phyloP scores from a whole-genome alignment of 2,797 vertebrate genomes.

The Danio kyathit region DNA sequence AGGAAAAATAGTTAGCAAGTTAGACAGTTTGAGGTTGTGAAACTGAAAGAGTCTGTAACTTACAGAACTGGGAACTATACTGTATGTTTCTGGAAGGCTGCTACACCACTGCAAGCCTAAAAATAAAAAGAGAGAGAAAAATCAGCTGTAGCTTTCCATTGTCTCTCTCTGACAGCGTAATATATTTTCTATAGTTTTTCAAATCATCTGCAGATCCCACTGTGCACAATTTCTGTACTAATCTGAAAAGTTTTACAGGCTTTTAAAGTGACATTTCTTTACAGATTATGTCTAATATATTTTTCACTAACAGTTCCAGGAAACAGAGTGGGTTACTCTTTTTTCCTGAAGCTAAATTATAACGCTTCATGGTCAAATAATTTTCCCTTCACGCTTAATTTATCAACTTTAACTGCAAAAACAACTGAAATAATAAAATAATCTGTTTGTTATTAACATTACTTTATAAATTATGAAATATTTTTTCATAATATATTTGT shows the following conservation, averaged over 20 bases:
- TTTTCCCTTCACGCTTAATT: background rate
- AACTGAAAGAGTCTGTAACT: slow-evolving; percentile 14
- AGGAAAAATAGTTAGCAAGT: slow-evolving; percentile 17
- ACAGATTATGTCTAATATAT: background rate
- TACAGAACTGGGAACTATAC: background rate
- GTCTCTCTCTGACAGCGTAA: slow-evolving; percentile 34
- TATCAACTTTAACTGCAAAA: background rate
- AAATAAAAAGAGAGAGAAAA: background rate
- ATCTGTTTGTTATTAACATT: background rate
- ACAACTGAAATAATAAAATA: background rate
- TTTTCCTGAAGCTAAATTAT: background rate
- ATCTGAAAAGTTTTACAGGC: background rate
- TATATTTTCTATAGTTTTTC: slow-evolving; percentile 23
- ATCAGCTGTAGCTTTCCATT: slow-evolving; percentile 19
- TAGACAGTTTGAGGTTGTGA: slow-evolving; percentile 37
- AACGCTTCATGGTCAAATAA: background rate
- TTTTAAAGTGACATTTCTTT: background rate
- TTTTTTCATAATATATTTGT: background rate
- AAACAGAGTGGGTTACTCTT: background rate
- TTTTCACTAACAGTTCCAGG: background rate
- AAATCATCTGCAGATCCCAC: background rate
- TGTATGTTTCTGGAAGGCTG: slow-evolving; percentile 9
- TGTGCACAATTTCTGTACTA: background rate
- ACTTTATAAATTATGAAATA: background rate
- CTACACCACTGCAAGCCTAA: slow-evolving; percentile 11